Evolutionary conservation across 2,888 invertebrate genomes (phyloP).

Genomic region (Lasioglossum vierecki): DNA sequence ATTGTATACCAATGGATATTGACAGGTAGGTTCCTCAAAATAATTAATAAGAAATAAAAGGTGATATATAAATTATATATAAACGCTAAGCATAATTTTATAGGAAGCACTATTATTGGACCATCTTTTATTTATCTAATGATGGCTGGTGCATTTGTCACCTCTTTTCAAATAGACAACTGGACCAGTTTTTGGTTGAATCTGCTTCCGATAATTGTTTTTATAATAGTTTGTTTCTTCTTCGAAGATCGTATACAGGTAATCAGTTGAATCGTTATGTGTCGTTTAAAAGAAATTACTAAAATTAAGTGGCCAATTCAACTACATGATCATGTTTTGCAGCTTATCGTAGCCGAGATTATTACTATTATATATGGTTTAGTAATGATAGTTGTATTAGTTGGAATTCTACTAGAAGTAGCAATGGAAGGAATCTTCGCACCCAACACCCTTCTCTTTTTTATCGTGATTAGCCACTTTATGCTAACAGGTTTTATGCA

Average conservation of each 20-base stretch:
- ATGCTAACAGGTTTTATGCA: conserved; percentile 87
- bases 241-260: conserved; percentile 90
- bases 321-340: conserved; percentile 60
- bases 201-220: conserved; percentile 88
- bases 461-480: conserved; percentile 89
- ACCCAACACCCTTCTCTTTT: conserved; percentile 93
- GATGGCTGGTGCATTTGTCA: conserved; percentile 92
- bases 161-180: conserved; percentile 90
- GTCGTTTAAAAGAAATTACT: background rate
- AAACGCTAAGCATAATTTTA: conserved; percentile 13
- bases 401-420: conserved; percentile 92
- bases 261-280: conserved; percentile 55
- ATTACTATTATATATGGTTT: conserved; percentile 92
- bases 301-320: background rate
- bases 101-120: conserved; percentile 90
- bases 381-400: conserved; percentile 94
- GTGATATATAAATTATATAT: background rate
- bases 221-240: conserved; percentile 88
- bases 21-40: conserved; percentile 84
- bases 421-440: conserved; percentile 91
- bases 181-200: conserved; percentile 88
- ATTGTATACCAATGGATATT: conserved; percentile 90
- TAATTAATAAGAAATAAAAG: conserved; percentile 13
- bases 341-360: conserved; percentile 90
- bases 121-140: conserved; percentile 93